These are phyloP conservation scores for Heliconius eleuchia DNA, from an alignment of 1,140 invertebrate genomes.

Conservation along the genomic window DNA sequence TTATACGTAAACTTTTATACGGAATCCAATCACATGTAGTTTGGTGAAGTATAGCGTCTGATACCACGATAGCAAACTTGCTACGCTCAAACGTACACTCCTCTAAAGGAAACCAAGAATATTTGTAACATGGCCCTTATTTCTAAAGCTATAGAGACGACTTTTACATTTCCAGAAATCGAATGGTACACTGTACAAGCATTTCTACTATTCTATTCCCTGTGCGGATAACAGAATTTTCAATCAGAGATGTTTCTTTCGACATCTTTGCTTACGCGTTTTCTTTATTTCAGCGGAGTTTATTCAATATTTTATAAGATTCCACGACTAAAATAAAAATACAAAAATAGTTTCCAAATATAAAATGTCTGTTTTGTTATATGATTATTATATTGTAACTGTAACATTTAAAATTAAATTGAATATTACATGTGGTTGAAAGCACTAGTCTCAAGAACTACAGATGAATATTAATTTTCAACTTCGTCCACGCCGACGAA, in stretches of 20 bases:
- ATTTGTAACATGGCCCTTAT: slow-evolving; percentile 10
- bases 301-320: slow-evolving; percentile 9
- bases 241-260: slow-evolving; percentile 59
- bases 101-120: neutral
- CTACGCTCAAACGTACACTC: slow-evolving; percentile 48
- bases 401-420: too few relatives aligned
- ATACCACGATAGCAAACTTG: slow-evolving; percentile 49
- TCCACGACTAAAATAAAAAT: neutral
- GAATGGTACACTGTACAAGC: slow-evolving; percentile 22
- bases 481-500: too few relatives aligned
- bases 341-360: neutral
- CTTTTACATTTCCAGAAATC: neutral
- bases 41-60: slow-evolving; percentile 43
- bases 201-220: slow-evolving; percentile 58
- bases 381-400: too few relatives aligned
- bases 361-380: neutral
- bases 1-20: slow-evolving; percentile 62
- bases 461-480: too few relatives aligned
- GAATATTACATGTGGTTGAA: too few relatives aligned
- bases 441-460: too few relatives aligned
- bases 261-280: slow-evolving; percentile 35
- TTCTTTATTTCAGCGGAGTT: slow-evolving; percentile 25
- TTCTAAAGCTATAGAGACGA: slow-evolving; percentile 6
- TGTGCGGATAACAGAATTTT: slow-evolving; percentile 63
- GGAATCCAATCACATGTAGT: slow-evolving; percentile 63